Conservation (phyloP, 2,888 invertebrate genomes). For the Thumatha senex region DNA sequence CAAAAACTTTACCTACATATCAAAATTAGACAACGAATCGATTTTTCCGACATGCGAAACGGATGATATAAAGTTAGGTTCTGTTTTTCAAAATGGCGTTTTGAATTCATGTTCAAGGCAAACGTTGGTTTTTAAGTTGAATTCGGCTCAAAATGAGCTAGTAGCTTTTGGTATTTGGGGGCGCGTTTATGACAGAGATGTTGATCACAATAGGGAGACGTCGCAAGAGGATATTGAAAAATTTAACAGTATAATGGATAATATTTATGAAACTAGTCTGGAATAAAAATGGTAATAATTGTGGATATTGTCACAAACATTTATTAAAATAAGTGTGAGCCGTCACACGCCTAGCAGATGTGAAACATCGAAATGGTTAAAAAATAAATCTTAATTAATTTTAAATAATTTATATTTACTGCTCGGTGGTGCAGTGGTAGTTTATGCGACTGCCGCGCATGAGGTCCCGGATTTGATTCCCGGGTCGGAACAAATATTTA, state of each 20-base stretch:
- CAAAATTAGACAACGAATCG: slow-evolving; percentile 8
- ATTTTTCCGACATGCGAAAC: slow-evolving; percentile 13
- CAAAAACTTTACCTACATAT: slow-evolving; percentile 47
- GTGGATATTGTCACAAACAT: too few relatives aligned
- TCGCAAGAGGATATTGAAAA: slow-evolving; percentile 50
- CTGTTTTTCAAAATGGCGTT: slow-evolving; percentile 24
- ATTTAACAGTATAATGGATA: slow-evolving; percentile 53
- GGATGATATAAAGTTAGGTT: slow-evolving; percentile 7
- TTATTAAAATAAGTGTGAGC: neutral
- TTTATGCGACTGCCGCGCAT: too few relatives aligned
- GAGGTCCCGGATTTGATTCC: too few relatives aligned
- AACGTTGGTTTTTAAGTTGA: slow-evolving; percentile 50
- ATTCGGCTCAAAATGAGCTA: slow-evolving; percentile 62
- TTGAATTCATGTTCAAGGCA: slow-evolving; percentile 25
- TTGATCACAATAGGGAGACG: slow-evolving; percentile 49
- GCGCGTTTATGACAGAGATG: slow-evolving; percentile 75
- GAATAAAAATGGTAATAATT: neutral
- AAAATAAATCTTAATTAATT: too few relatives aligned
- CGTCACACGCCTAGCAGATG: too few relatives aligned
- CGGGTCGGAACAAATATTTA: too few relatives aligned
- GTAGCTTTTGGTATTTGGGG: slow-evolving; percentile 76
- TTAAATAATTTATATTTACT: too few relatives aligned
- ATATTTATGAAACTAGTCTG: slow-evolving; percentile 46
- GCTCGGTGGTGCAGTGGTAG: too few relatives aligned
- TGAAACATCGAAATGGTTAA: too few relatives aligned